A percentile compares a stretch with the other conserved stretches of the same genome.
Evolutionary conservation across 2,113 vertebrate genomes (phyloP).

Genomic region (Rhineura floridana): DNA sequence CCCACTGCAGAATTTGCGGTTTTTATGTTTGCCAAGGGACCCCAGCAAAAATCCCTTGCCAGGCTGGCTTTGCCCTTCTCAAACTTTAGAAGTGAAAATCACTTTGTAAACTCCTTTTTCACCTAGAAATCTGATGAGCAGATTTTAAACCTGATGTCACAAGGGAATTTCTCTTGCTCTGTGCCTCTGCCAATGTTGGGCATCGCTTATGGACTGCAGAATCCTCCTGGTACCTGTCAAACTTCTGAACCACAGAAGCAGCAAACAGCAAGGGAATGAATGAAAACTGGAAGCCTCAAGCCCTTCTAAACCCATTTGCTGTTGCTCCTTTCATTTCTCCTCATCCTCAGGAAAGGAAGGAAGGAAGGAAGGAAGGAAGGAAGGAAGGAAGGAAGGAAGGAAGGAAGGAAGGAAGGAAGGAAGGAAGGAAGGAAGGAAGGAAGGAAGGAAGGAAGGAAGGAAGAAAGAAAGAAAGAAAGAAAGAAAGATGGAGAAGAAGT

Average conservation of each 20-base stretch:
- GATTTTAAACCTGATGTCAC: not conserved
- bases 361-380: not conserved
- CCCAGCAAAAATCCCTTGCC: rapidly evolving
- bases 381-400: too few species aligned
- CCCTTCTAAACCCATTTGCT: not conserved
- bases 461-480: too few species aligned
- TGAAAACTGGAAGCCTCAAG: not conserved
- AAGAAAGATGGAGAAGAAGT: conserved; percentile 9
- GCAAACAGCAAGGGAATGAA: not conserved
- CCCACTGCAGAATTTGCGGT: not conserved
- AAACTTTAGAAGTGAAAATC: not conserved
- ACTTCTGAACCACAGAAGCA: conserved; percentile 7
- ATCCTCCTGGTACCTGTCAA: not conserved
- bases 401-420: too few species aligned
- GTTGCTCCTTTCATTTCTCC: not conserved
- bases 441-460: not conserved
- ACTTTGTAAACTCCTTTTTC: not conserved
- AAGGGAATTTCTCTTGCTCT: not conserved
- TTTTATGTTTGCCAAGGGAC: not conserved
- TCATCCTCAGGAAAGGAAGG: not conserved
- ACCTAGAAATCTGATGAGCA: not conserved
- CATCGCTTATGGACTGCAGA: not conserved
- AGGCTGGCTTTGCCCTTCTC: not conserved
- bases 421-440: too few species aligned
- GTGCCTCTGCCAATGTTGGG: not conserved